These are phyloP conservation scores for Microcebus jonahi DNA, from an alignment of 2,113 vertebrate species.

Conservation along the genomic window DNA sequence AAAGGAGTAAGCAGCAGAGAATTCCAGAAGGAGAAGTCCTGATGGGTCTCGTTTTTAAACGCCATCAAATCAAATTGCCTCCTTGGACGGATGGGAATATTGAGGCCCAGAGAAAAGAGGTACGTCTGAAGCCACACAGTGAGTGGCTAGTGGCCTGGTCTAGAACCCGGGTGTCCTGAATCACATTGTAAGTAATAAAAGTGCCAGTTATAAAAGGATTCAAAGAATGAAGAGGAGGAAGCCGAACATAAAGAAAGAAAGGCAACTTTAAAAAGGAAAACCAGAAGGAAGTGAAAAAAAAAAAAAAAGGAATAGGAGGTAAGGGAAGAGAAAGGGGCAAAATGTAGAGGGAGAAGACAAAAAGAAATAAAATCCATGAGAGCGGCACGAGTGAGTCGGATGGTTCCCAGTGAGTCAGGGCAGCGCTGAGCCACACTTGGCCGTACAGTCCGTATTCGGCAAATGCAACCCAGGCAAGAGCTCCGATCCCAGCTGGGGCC, in stretches of 20 bases:
- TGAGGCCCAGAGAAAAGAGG: not conserved
- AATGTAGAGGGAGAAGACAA: not conserved
- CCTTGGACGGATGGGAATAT: not conserved
- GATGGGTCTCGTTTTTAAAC: not conserved
- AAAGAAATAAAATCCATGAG: not conserved
- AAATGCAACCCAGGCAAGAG: not conserved
- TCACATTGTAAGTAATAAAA: not conserved
- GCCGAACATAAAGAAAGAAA: not conserved
- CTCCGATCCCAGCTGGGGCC: conserved; percentile 28
- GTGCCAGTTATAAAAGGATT: not conserved
- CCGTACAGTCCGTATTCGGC: conserved; percentile 24
- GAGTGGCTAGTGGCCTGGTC: not conserved
- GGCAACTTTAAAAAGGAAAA: not conserved
- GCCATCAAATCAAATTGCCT: not conserved
- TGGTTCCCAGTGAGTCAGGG: not conserved
- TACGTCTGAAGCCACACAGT: not conserved
- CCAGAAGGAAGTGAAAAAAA: not conserved
- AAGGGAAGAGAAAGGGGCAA: not conserved
- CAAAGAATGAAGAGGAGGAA: not conserved
- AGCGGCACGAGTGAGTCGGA: not conserved
- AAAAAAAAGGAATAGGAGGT: accelerated
- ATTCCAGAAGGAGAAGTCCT: not conserved
- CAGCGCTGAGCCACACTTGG: conserved; percentile 52
- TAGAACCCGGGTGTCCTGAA: not conserved
- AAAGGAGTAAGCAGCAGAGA: not conserved